Conservation (phyloP, 2,888 invertebrate genomes). For the Drosophila rellima region DNA sequence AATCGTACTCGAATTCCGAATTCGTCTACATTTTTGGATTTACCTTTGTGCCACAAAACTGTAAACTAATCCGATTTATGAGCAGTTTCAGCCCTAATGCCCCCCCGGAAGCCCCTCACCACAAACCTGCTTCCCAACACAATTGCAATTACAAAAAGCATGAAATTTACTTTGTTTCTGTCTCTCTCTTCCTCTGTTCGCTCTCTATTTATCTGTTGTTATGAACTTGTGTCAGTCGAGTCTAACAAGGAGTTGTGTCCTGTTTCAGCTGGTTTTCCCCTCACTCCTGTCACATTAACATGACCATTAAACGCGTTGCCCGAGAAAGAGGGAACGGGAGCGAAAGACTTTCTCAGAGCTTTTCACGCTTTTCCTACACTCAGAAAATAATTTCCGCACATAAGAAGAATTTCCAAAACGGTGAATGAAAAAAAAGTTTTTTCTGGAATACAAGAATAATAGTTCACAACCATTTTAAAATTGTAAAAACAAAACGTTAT, state of each 20-base stretch:
- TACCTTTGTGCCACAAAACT: conserved; percentile 34
- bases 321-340: conserved; percentile 11
- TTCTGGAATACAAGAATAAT: too few relatives aligned
- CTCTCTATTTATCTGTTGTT: neutral
- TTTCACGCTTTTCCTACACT: conserved; percentile 3
- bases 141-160: conserved; percentile 47
- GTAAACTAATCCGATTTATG: conserved; percentile 70
- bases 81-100: conserved; percentile 18
- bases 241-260: conserved; percentile 26
- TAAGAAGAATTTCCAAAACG: too few relatives aligned
- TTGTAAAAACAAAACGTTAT: too few relatives aligned
- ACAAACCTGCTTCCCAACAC: neutral
- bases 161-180: conserved; percentile 6
- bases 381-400: too few relatives aligned
- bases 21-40: conserved; percentile 4
- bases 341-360: conserved; percentile 1
- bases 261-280: conserved; percentile 1
- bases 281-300: conserved; percentile 61
- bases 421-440: too few relatives aligned
- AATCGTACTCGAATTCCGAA: neutral
- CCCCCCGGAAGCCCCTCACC: neutral
- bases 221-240: conserved; percentile 18
- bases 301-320: conserved; percentile 66
- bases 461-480: too few relatives aligned
- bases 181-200: neutral